Percentiles rank a stretch among this genome's conserved stretches.
These are phyloP conservation scores for Pithys albifrons DNA, from an alignment of 2,113 vertebrate species.

Conservation along the genomic window DNA sequence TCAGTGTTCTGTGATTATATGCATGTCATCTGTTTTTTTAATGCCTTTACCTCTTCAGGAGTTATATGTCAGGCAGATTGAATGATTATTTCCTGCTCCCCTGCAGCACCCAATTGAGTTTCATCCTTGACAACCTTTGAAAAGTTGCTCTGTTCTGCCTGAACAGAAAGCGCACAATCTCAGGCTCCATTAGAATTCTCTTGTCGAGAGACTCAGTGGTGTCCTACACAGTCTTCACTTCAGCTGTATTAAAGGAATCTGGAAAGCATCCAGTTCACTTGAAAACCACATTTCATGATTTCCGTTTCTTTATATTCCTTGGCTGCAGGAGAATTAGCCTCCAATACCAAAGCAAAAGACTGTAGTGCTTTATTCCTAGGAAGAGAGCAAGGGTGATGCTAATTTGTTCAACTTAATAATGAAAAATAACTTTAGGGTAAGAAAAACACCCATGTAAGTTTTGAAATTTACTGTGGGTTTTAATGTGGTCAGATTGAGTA, in stretches of 20 bases:
- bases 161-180: slow-evolving; percentile 9
- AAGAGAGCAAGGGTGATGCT: neutral
- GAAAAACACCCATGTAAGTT: neutral
- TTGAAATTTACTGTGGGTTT: neutral
- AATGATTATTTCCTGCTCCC: slow-evolving; percentile 31
- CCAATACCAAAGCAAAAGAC: neutral
- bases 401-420: neutral
- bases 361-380: neutral
- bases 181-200: slow-evolving; percentile 30
- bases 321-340: neutral
- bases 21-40: neutral
- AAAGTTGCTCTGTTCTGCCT: slow-evolving; percentile 28
- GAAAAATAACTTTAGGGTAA: neutral
- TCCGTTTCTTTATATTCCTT: neutral
- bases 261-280: slow-evolving; percentile 19
- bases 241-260: slow-evolving; percentile 10
- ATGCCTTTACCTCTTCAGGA: slow-evolving; percentile 1
- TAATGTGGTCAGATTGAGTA: neutral
- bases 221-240: neutral
- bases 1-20: neutral
- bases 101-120: slow-evolving; percentile 18
- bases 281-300: neutral
- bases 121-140: slow-evolving; percentile 1
- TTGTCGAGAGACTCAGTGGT: neutral
- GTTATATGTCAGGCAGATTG: slow-evolving; percentile 11